Percentiles rank a stretch among this genome's conserved stretches.
phyloP scores from a whole-genome alignment of 2,888 invertebrate genomes.

The Xanthorhoe designata region DNA sequence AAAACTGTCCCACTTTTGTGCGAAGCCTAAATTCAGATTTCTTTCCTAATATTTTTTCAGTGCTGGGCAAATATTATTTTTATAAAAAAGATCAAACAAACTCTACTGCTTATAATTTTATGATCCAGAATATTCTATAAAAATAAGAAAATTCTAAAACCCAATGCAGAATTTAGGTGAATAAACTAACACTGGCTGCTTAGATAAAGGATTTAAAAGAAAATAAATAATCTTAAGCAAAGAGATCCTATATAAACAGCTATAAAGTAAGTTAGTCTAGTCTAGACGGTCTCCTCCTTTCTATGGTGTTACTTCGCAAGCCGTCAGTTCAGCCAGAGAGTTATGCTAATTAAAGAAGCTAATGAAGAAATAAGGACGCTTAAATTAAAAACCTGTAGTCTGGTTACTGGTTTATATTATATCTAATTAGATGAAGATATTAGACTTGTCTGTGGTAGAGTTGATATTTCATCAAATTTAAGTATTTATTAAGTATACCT shows the following conservation, averaged over 20 bases:
- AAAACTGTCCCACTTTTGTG: too few relatives aligned
- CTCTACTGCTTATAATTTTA: too few relatives aligned
- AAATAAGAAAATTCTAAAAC: neutral
- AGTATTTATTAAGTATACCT: too few relatives aligned
- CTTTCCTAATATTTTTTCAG: too few relatives aligned
- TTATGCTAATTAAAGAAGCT: constrained; percentile 57
- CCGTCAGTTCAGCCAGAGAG: constrained; percentile 44
- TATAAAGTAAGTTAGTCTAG: constrained; percentile 20
- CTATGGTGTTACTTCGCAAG: constrained; percentile 19
- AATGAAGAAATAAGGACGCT: constrained; percentile 55
- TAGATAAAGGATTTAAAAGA: neutral
- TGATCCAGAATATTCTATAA: too few relatives aligned
- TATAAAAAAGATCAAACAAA: too few relatives aligned
- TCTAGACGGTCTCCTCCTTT: constrained; percentile 16
- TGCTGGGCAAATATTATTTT: too few relatives aligned
- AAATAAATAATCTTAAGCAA: neutral
- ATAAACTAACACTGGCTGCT: neutral
- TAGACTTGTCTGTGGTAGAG: neutral
- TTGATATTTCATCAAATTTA: too few relatives aligned
- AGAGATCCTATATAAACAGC: neutral
- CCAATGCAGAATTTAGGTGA: neutral
- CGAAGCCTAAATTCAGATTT: too few relatives aligned
- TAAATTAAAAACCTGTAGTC: constrained; percentile 45
- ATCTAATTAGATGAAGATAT: neutral
- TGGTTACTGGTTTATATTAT: constrained; percentile 29